A percentile compares a stretch with the other conserved stretches of the same genome.
Conservation (phyloP, 2,113 vertebrate species). For the Drymodes brunneopygia region DNA sequence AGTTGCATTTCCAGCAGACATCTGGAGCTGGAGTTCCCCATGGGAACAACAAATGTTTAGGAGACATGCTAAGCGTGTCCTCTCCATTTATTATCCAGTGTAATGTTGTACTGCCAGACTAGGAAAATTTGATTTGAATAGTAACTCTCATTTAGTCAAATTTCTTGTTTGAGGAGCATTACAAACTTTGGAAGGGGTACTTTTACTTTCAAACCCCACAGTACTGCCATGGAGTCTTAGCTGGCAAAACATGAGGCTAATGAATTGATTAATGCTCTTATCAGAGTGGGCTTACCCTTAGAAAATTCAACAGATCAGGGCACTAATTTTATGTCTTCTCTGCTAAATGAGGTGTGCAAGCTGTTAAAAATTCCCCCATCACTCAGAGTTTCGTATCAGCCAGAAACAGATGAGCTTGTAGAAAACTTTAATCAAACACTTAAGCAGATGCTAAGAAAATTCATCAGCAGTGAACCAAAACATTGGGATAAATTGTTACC, state of each 20-base stretch:
- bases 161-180: not conserved
- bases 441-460: conserved; percentile 70
- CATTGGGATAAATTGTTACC: conserved; percentile 62
- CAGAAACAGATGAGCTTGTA: conserved; percentile 68
- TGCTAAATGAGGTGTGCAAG: conserved; percentile 68
- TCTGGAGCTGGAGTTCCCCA: not conserved
- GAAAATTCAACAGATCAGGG: conserved; percentile 52
- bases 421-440: conserved; percentile 69
- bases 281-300: conserved; percentile 34
- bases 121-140: not conserved
- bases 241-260: conserved; percentile 32
- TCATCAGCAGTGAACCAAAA: conserved; percentile 64
- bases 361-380: conserved; percentile 51
- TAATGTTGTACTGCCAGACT: not conserved
- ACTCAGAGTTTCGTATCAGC: conserved; percentile 38
- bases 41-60: not conserved
- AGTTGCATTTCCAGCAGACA: not conserved
- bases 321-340: conserved; percentile 61
- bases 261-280: conserved; percentile 58
- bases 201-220: not conserved
- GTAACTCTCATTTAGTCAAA: not conserved
- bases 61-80: not conserved
- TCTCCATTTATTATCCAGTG: not conserved
- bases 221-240: not conserved
- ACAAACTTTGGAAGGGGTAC: not conserved